phyloP scores from a whole-genome alignment of 2,113 vertebrate species.

The Pedionomus torquatus region DNA sequence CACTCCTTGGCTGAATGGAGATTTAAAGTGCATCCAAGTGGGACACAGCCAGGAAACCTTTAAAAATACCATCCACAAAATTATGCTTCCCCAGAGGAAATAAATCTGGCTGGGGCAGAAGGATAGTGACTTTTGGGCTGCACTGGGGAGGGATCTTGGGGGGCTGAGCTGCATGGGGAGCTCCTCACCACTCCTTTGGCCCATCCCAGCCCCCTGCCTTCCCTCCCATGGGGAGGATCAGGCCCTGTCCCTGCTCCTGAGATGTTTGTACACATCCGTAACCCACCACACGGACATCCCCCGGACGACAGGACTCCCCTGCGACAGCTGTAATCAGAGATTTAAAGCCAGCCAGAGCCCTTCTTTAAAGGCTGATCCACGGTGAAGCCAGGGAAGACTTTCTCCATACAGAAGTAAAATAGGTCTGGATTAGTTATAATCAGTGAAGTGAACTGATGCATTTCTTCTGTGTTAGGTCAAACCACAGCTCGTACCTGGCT shows the following conservation, averaged over 20 bases:
- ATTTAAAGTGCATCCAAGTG: not conserved
- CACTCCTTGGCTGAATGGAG: not conserved
- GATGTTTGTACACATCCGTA: accelerated
- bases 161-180: not conserved
- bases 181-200: not conserved
- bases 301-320: not conserved
- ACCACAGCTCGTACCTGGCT: not conserved
- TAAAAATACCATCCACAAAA: not conserved
- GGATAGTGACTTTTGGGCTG: not conserved
- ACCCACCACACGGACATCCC: not conserved
- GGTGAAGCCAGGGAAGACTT: not conserved
- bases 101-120: not conserved
- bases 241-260: not conserved
- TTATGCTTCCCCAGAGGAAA: not conserved
- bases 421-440: not conserved
- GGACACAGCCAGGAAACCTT: not conserved
- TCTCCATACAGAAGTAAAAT: not conserved
- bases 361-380: not conserved
- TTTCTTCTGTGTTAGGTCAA: not conserved
- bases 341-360: not conserved
- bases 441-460: not conserved
- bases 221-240: not conserved
- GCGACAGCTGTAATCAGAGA: accelerated
- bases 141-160: accelerated
- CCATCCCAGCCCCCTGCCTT: not conserved